Base-by-base conservation (phyloP, 2,888 invertebrate species). In the Pterostichus madidus region DNA sequence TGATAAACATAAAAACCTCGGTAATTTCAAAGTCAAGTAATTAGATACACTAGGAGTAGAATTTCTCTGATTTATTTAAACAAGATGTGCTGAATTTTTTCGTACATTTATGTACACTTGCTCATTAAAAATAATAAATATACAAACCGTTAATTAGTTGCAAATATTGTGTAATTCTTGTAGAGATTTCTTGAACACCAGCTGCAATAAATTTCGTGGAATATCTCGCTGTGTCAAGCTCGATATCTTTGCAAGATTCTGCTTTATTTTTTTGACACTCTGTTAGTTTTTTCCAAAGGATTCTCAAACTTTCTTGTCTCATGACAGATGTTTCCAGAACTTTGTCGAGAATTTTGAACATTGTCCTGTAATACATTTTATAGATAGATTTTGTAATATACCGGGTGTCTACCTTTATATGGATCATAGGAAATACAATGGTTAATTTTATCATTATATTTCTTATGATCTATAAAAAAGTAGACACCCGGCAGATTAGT, bases 291-390 rank as follows among this genome's bases (percentile, higher is more conserved):
- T 8, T 75, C 56, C 59, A 75, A 11, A 81, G 32, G 31, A 59
- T 56, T 10, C 31, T 15, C 3, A 81, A 15, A 44, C 75, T 75
- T 15, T 81, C 75, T 32, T 75, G 17, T 17, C 75, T 17, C 46
- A 75, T 17, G n/a, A 75, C 35, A 5, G n/a, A 44, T 11, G 49
- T 75, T 7, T 81, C 75, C 10, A 81, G 49, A 39, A 46, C 17
- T 75, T 81, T 81, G 35, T 81, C 81, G 10, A 59, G 10, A 15
- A 81, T 75, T 75, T 75, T 75, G 0, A 61, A 32, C 39, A 81
- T 56, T 44, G 39, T 46, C 24, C 81, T 81, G 17, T 56, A 80
- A 56, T 2, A 24, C 10, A 59, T 56, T 24, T 56, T 15, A 56
- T 56, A 17, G 24, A 24, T 24, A 24, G 24, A 24, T 24, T 24